A percentile compares a stretch with the other conserved stretches of the same genome.
Evolutionary conservation across 2,113 vertebrate species (phyloP).

Genomic region (Thymallus thymallus): DNA sequence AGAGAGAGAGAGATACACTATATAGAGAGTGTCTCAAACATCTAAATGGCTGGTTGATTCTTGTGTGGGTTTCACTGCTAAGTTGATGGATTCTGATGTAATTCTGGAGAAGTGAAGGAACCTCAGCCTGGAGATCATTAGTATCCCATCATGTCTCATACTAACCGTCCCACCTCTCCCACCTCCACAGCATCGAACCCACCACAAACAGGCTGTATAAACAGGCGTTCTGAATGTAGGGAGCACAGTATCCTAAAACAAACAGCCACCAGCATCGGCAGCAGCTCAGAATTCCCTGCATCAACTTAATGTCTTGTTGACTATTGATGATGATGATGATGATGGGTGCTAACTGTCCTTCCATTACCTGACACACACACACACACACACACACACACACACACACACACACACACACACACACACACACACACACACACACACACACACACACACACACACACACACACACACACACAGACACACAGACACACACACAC

Average conservation of each 20-base stretch:
- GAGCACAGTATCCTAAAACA: not conserved
- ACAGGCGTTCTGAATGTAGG: slow-evolving; percentile 17
- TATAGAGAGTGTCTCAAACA: not conserved
- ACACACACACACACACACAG: too few species aligned
- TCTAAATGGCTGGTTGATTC: not conserved
- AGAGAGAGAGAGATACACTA: too few species aligned
- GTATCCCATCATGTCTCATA: not conserved
- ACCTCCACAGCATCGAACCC: not conserved
- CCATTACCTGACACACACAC: too few species aligned
- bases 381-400: too few species aligned
- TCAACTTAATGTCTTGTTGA: too few species aligned
- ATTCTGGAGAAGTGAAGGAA: not conserved
- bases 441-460: too few species aligned
- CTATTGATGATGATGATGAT: too few species aligned
- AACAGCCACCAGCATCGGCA: too few species aligned
- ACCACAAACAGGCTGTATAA: slow-evolving; percentile 12
- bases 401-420: not conserved
- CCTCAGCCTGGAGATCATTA: not conserved
- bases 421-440: too few species aligned
- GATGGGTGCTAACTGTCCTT: too few species aligned
- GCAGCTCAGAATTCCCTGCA: too few species aligned
- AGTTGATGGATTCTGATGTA: not conserved
- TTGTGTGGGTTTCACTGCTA: not conserved
- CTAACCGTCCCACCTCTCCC: not conserved
- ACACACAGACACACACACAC: too few species aligned